Percentiles rank a stretch among this genome's conserved stretches.
These are phyloP conservation scores for Saguinus imperator DNA, from an alignment of 2,113 vertebrate genomes.

Conservation along the genomic window DNA sequence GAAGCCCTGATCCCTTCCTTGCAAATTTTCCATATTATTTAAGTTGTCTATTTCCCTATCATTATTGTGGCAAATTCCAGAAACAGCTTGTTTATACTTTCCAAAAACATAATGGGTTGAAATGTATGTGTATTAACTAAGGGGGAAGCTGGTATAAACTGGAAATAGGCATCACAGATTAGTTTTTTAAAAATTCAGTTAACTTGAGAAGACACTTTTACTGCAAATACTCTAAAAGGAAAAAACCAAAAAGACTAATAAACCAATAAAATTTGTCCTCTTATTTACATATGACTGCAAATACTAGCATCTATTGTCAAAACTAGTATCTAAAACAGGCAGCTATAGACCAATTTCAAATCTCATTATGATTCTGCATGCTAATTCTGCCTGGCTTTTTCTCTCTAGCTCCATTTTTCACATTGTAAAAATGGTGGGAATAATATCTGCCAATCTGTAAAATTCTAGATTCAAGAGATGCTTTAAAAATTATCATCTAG, in stretches of 20 bases:
- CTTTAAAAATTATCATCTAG: slow-evolving; percentile 11
- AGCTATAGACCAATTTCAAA: neutral
- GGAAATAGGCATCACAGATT: neutral
- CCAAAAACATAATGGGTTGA: slow-evolving; percentile 31
- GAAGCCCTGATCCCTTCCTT: neutral
- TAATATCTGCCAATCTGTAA: neutral
- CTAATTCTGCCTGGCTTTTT: neutral
- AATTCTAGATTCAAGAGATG: slow-evolving; percentile 27
- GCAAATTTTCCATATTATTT: slow-evolving; percentile 1
- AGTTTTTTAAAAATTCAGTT: neutral
- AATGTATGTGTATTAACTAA: neutral
- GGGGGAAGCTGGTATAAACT: neutral
- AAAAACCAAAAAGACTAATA: slow-evolving; percentile 27
- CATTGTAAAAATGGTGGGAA: slow-evolving; percentile 16
- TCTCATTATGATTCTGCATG: neutral
- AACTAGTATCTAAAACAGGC: neutral
- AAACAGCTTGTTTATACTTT: slow-evolving; percentile 14
- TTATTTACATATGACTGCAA: neutral
- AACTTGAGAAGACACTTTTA: neutral
- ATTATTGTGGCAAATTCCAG: neutral
- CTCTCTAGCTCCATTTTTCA: neutral
- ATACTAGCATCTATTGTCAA: neutral
- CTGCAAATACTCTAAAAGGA: neutral
- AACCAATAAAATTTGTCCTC: neutral
- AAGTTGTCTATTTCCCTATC: neutral